phyloP scores from a whole-genome alignment of 2,113 vertebrate genomes.

The Ailuropoda melanoleuca region DNA sequence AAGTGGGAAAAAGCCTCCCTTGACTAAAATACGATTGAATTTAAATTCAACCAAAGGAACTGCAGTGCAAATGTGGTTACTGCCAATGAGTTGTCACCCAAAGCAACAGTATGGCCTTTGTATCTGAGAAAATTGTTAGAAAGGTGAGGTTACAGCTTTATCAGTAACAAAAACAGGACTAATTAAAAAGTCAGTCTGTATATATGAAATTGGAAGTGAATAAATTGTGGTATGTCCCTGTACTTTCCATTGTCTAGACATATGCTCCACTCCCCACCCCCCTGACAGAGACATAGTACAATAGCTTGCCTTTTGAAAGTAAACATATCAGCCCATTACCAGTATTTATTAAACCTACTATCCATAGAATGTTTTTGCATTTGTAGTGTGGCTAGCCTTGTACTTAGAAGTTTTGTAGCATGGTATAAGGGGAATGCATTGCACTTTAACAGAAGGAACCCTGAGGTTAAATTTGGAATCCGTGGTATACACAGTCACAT shows the following conservation, averaged over 20 bases:
- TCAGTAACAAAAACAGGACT: background rate
- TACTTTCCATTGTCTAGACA: background rate
- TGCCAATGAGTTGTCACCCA: background rate
- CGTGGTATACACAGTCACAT: background rate
- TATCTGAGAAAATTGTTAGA: background rate
- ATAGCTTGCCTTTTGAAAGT: background rate
- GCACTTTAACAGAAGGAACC: background rate
- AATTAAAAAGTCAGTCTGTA: background rate
- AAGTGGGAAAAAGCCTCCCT: background rate
- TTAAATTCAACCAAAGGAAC: slow-evolving; percentile 24
- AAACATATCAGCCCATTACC: background rate
- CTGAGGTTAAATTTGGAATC: background rate
- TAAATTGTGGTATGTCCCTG: background rate
- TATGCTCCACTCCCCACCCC: background rate
- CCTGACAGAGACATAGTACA: background rate
- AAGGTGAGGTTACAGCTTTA: background rate
- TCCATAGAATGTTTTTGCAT: background rate
- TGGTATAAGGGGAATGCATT: background rate
- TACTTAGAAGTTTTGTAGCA: background rate
- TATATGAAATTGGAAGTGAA: background rate
- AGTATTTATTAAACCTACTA: background rate
- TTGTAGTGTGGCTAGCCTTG: background rate
- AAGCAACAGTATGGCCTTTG: background rate
- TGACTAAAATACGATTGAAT: background rate
- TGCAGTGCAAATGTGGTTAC: background rate